Evolutionary conservation across 1,140 invertebrate species (phyloP).

Genomic region (Zophobas atratus): DNA sequence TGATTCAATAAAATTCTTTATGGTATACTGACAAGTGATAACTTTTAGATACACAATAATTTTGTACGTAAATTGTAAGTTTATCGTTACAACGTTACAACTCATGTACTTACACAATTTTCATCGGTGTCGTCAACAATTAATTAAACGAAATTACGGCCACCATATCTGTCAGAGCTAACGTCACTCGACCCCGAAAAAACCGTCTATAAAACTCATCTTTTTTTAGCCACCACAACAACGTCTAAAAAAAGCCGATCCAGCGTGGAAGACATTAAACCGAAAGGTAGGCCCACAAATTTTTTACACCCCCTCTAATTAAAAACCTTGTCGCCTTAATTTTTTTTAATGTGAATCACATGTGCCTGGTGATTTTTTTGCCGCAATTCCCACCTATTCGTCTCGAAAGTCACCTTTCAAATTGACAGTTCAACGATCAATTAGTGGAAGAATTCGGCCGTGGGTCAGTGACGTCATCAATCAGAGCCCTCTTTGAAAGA

Average conservation of each 20-base stretch:
- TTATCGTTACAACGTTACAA: too few relatives aligned
- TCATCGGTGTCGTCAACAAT: not conserved
- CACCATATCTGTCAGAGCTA: not conserved
- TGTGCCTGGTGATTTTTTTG: not conserved
- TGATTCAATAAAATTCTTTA: too few relatives aligned
- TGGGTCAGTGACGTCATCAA: slow-evolving; percentile 41
- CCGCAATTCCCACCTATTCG: not conserved
- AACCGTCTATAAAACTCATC: slow-evolving; percentile 1
- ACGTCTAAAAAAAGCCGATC: slow-evolving; percentile 7
- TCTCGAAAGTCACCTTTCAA: not conserved
- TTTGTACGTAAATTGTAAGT: too few relatives aligned
- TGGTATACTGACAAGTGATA: too few relatives aligned
- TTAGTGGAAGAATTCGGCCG: slow-evolving; percentile 14
- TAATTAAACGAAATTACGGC: not conserved
- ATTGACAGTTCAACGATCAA: slow-evolving; percentile 30
- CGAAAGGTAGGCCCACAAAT: slow-evolving; percentile 16
- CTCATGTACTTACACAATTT: too few relatives aligned
- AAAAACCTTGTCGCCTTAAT: slow-evolving; percentile 1
- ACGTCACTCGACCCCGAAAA: not conserved
- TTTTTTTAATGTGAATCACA: slow-evolving; percentile 20
- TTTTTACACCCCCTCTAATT: slow-evolving; percentile 27
- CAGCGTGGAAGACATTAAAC: slow-evolving; percentile 18
- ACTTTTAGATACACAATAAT: too few relatives aligned
- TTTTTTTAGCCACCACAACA: not conserved
- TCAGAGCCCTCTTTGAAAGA: not conserved